phyloP scores from a whole-genome alignment of 2,888 invertebrate species.

The Lapara coniferarum region DNA sequence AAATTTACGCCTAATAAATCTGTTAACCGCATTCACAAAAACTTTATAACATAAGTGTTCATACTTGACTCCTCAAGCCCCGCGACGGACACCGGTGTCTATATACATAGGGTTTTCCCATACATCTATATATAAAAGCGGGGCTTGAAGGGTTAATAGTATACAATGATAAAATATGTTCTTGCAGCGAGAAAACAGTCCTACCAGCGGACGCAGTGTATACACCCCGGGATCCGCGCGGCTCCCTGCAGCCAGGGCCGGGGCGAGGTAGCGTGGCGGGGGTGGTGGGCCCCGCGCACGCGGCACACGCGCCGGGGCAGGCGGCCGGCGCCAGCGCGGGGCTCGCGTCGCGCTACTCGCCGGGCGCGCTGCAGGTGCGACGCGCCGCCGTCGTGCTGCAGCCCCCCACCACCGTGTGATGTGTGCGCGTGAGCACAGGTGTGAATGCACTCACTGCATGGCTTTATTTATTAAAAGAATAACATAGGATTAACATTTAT shows the following conservation, averaged over 20 bases:
- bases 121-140: no score
- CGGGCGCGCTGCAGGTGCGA: conserved; percentile 93
- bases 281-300: conserved; percentile 77
- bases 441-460: conserved; percentile 43
- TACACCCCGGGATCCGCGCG: conserved; percentile 78
- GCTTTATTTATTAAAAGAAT: neutral
- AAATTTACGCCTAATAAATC: no score
- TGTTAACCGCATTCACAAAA: no score
- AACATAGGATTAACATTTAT: no score
- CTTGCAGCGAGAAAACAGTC: conserved; percentile 80
- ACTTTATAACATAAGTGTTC: no score
- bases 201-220: conserved; percentile 91
- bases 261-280: conserved; percentile 74
- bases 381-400: conserved; percentile 94
- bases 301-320: conserved; percentile 81
- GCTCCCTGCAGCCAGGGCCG: conserved; percentile 75
- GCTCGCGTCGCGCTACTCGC: conserved; percentile 86
- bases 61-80: no score
- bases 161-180: no score
- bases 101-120: no score
- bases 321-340: conserved; percentile 87
- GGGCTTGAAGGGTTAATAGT: no score
- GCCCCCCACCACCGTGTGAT: conserved; percentile 90
- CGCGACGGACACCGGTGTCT: no score
- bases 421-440: conserved; percentile 71